Base-by-base conservation (phyloP, 2,797 vertebrate species). In the Amniataba percoides region DNA sequence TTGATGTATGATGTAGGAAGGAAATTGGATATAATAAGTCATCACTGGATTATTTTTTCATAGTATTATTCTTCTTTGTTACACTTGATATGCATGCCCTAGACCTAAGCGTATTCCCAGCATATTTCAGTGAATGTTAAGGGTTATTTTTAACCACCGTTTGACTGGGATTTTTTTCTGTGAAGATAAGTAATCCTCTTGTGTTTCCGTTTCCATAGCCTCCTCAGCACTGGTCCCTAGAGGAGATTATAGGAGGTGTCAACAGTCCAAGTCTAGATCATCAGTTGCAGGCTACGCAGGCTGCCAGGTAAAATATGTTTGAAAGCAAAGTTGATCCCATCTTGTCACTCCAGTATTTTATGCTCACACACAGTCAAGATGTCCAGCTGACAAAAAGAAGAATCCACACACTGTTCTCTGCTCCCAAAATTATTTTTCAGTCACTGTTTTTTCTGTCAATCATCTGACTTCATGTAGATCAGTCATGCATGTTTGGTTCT, bases 271-370 rank as follows among this genome's bases (percentile, higher is more conserved):
- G 87, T 57, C 72, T 89, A 36, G 96, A 97, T 53, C 64, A 91
- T 55, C 97, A 97, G 74, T 91, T 99, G 18, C 96, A 97, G 77
- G 97, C 98, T 64, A 97, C 96, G 16, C 97, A 98, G 77, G 97
- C 96, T 85, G 97, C 97, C 70, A 96, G 97, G 98, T 98, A 92
- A 93, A 42, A 40, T 53, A 0, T 7, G 27, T 55, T 25, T 12
- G 90, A 92, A 46, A 25, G 21, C 18, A 18, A 16, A 40, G 3
- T 1, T 56, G 40, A 10, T 69, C 2, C 13, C 15, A n/a, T 23
- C 13, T 10, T 39, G 11, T 53, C 48, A 40, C 1, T 1, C 7
- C 14, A 23, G 2, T 14, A 56, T 61, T 70, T 39, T 42, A 64
- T 58, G 27, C 7, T 57, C 25, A 25, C 5, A 21, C 5, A 23